Conservation (phyloP, 2,888 invertebrate genomes). For the Hedya salicella region DNA sequence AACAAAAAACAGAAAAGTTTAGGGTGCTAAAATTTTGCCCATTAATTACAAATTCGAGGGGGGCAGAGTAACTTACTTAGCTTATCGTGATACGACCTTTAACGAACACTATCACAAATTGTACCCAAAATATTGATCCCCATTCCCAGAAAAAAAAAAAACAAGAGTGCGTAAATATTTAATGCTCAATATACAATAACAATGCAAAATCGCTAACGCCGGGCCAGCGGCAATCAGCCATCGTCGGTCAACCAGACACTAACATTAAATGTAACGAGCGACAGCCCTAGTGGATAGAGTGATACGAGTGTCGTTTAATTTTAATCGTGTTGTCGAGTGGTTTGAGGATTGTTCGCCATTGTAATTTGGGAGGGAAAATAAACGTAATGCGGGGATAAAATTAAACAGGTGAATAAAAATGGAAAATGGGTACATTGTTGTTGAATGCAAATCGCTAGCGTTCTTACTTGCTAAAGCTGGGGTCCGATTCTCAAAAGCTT, state of each 20-base stretch:
- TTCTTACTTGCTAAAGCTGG: too few relatives aligned
- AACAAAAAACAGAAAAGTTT: too few relatives aligned
- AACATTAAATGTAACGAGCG: conserved; percentile 33
- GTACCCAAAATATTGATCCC: neutral
- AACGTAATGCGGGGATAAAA: conserved; percentile 13
- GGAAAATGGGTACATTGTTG: neutral
- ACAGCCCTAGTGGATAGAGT: conserved; percentile 34
- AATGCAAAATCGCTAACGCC: conserved; percentile 20
- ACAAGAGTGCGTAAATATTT: conserved; percentile 4
- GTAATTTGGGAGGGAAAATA: conserved; percentile 26
- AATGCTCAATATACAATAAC: neutral
- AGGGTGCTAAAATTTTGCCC: too few relatives aligned
- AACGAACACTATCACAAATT: too few relatives aligned
- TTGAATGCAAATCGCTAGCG: neutral
- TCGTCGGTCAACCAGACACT: conserved; percentile 27
- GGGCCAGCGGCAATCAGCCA: conserved; percentile 7
- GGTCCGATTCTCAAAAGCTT: too few relatives aligned
- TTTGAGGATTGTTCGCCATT: conserved; percentile 22
- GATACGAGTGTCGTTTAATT: conserved; percentile 30
- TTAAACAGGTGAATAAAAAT: conserved; percentile 1
- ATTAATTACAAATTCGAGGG: too few relatives aligned
- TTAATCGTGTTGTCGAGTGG: conserved; percentile 31
- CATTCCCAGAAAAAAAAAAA: neutral
- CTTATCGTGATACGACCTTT: too few relatives aligned
- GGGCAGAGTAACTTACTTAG: too few relatives aligned